Conservation (phyloP, 2,888 invertebrate genomes). For the Limnephilus rhombicus region DNA sequence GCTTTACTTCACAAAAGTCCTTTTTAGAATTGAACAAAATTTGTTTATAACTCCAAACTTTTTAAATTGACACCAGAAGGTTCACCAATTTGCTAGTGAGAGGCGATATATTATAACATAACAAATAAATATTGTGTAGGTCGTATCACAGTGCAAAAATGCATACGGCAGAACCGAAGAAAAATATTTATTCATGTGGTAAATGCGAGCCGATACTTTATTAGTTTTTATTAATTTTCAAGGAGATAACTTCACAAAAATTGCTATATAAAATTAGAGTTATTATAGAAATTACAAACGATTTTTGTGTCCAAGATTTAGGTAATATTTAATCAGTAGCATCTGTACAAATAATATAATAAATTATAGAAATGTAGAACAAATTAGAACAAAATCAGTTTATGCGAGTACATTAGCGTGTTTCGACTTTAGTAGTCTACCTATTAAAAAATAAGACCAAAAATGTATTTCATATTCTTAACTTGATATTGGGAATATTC, state of each 20-base stretch:
- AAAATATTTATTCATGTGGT: background rate
- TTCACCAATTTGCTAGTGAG: background rate
- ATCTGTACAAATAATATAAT: background rate
- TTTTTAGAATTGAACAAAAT: background rate
- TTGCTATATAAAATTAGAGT: too few species aligned
- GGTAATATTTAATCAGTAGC: background rate
- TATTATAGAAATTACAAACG: background rate
- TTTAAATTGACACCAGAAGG: too few species aligned
- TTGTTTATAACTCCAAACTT: background rate
- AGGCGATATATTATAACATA: background rate
- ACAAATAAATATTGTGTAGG: background rate
- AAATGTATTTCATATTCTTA: too few species aligned
- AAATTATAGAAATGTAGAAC: background rate
- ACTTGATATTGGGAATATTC: background rate
- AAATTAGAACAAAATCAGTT: background rate
- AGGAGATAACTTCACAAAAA: too few species aligned
- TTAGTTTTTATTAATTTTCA: too few species aligned
- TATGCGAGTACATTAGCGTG: background rate
- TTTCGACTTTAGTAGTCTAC: background rate
- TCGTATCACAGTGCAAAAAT: background rate
- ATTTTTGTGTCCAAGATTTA: background rate
- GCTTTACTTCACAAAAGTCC: too few species aligned
- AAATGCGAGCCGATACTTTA: too few species aligned
- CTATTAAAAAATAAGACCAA: background rate
- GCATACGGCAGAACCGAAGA: background rate